Evolutionary conservation across 1,140 invertebrate genomes (phyloP).

Genomic region (Bathynomus jamesi): DNA sequence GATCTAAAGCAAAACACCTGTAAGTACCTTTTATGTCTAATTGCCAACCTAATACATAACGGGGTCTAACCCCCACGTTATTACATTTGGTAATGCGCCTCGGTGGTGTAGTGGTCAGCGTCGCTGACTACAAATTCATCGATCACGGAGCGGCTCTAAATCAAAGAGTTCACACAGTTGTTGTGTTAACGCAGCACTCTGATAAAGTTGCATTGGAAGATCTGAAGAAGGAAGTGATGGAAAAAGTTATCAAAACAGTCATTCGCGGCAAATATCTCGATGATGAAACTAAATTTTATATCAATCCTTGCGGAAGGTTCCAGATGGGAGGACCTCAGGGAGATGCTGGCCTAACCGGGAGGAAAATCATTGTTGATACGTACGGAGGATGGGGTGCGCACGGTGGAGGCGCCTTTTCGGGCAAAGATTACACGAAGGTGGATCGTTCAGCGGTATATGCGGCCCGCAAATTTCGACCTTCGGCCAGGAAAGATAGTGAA

Average conservation of each 20-base stretch:
- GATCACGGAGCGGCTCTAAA: constrained; percentile 87
- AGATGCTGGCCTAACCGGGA: constrained; percentile 61
- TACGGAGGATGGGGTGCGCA: constrained; percentile 65
- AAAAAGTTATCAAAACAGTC: constrained; percentile 76
- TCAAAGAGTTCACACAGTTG: constrained; percentile 88
- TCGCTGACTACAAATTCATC: no score
- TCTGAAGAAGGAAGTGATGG: constrained; percentile 74
- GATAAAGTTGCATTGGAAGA: constrained; percentile 82
- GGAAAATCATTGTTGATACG: constrained; percentile 68
- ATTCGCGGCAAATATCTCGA: constrained; percentile 91
- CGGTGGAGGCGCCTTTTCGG: constrained; percentile 65
- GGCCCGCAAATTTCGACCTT: no score
- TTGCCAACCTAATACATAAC: no score
- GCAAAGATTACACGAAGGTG: constrained; percentile 63
- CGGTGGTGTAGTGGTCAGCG: no score
- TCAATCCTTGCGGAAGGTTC: constrained; percentile 95
- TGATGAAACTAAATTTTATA: constrained; percentile 82
- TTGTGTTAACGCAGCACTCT: constrained; percentile 93
- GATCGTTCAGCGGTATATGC: constrained; percentile 62
- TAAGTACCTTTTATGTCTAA: no score
- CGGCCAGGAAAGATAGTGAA: no score
- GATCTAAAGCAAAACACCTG: no score
- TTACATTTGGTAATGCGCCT: no score
- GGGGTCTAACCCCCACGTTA: no score
- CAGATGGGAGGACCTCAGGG: constrained; percentile 53